Evolutionary conservation across 2,888 invertebrate genomes (phyloP).

Genomic region (Dynastes maya): DNA sequence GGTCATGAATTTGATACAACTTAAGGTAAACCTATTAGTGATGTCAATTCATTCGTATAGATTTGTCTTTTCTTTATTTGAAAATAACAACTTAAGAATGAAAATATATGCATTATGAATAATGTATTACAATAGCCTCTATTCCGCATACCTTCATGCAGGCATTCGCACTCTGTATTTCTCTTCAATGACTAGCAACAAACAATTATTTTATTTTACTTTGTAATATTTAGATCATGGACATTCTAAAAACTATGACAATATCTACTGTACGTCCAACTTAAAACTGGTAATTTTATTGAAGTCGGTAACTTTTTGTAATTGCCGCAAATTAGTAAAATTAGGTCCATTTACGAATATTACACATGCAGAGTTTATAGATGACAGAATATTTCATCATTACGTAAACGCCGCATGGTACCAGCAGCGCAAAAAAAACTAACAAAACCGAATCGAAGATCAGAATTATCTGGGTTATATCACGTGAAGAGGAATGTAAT

Average conservation of each 20-base stretch:
- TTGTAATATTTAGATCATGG: background rate
- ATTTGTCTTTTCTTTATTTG: too few species aligned
- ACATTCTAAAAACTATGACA: background rate
- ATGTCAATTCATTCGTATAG: too few species aligned
- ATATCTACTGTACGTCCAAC: background rate
- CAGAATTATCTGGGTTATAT: background rate
- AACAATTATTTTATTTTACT: too few species aligned
- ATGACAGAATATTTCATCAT: background rate
- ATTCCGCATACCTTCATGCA: too few species aligned
- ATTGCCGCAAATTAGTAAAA: slow-evolving; percentile 14
- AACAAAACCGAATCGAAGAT: background rate
- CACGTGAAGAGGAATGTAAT: background rate
- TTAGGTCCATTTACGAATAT: background rate
- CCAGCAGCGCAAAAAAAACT: background rate
- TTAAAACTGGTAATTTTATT: too few species aligned
- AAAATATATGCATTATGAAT: slow-evolving; percentile 2
- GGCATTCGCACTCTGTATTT: too few species aligned
- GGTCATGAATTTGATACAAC: too few species aligned
- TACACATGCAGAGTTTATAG: background rate
- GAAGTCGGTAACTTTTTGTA: background rate
- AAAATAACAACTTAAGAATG: background rate
- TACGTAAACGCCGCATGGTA: background rate
- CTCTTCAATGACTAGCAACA: too few species aligned
- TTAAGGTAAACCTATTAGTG: too few species aligned
- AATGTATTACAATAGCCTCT: background rate